Evolutionary conservation across 2,113 vertebrate species (phyloP).

Genomic region (Neotoma lepida): DNA sequence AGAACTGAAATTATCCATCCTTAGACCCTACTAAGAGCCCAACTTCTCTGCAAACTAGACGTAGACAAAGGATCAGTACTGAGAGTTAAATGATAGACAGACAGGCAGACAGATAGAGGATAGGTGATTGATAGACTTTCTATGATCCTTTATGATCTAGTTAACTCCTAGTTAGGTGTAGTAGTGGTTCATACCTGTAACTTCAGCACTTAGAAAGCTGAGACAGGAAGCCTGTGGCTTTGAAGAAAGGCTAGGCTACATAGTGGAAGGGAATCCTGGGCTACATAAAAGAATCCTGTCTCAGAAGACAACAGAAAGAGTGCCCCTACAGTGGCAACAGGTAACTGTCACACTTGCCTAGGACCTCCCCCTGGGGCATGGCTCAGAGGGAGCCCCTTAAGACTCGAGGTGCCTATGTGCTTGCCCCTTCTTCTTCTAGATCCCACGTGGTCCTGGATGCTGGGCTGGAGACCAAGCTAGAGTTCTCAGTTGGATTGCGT

Average conservation of each 20-base stretch:
- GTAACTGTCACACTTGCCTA: too few relatives aligned
- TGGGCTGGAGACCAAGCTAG: too few relatives aligned
- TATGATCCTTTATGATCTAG: not conserved
- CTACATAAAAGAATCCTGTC: not conserved
- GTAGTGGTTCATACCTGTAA: not conserved
- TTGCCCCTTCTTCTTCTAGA: too few relatives aligned
- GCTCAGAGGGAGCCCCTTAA: too few relatives aligned
- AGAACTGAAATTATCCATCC: conserved; percentile 51
- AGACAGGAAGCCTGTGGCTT: not conserved
- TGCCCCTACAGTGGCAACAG: too few relatives aligned
- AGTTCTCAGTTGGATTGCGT: too few relatives aligned
- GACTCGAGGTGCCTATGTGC: too few relatives aligned
- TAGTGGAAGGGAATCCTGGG: not conserved
- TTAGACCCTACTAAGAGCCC: conserved; percentile 48
- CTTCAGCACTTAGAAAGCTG: not conserved
- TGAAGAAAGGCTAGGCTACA: not conserved
- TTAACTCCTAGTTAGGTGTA: not conserved
- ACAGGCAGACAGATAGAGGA: not conserved
- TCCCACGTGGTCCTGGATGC: too few relatives aligned
- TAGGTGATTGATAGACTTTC: not conserved
- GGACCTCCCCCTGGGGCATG: too few relatives aligned
- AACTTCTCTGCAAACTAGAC: not conserved
- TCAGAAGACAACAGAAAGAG: not conserved
- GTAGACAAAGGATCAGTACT: not conserved
- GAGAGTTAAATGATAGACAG: not conserved